Evolutionary conservation across 1,140 invertebrate species (phyloP).

Genomic region (Brevipalpus yothersi): DNA sequence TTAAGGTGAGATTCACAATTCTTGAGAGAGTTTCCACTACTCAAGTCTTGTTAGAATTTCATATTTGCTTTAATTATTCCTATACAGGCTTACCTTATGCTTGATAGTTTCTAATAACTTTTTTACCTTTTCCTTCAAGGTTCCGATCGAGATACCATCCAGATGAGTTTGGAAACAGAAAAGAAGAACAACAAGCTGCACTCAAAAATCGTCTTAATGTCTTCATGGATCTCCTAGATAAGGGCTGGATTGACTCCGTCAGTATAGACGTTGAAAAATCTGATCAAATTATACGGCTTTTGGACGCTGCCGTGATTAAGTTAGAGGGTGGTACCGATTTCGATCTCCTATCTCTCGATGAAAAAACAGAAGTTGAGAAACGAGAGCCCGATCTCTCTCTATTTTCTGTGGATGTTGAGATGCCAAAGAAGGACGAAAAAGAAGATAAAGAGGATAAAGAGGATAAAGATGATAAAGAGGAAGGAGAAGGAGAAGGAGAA

Average conservation of each 20-base stretch:
- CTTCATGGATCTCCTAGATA: constrained; percentile 58
- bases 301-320: constrained; percentile 90
- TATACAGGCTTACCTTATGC: too few species aligned
- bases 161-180: constrained; percentile 70
- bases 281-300: constrained; percentile 55
- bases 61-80: too few species aligned
- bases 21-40: too few species aligned
- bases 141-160: constrained; percentile 98
- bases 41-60: too few species aligned
- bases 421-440: constrained; percentile 7
- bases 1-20: too few species aligned
- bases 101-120: background rate
- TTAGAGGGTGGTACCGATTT: constrained; percentile 89
- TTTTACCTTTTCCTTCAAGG: constrained; percentile 32
- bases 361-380: constrained; percentile 15
- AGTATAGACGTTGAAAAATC: constrained; percentile 65
- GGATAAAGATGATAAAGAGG: background rate
- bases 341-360: constrained; percentile 47
- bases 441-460: constrained; percentile 12
- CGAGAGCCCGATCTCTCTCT: constrained; percentile 7
- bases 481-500: constrained; percentile 12
- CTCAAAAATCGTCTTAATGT: constrained; percentile 70
- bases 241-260: constrained; percentile 43
- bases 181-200: constrained; percentile 55
- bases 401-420: constrained; percentile 6